Evolutionary conservation across 2,888 invertebrate genomes (phyloP), one percentile per base, ranked within the genome.

Genomic region (Orgyia antiqua): DNA sequence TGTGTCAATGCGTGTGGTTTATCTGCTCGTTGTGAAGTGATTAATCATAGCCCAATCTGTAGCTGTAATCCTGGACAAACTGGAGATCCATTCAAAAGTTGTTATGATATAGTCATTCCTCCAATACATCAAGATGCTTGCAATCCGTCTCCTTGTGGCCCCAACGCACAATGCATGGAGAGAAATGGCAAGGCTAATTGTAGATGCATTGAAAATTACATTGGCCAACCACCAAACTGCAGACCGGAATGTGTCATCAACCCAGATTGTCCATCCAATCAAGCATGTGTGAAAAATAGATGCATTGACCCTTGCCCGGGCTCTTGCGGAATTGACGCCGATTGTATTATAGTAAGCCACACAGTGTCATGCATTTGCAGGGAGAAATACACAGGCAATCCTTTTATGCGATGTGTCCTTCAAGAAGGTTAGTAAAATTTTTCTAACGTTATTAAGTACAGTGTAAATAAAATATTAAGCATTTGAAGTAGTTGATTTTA

Each of bases 11-110:
- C 93, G 15, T 95, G 95, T 68, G 95, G 95, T 6, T 75, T 89
- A 11, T 90, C 89, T 33, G 94, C 95, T 1, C 79, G 90, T 19
- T 96, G 96, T 68, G 91, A 92, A 53, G 94, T 95, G 1, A 90
- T 94, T 17, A 94, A 94, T 65, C 95, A 96, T 62, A 94, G 94
- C 64, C 95, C 95, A 8, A 92, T 95, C 36, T 96, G 96, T 64
- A 93, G 91, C 45, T 96, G 96, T 61, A 92, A 92, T 33, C 73
- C 89, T 10, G 92, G 91, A 10, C 91, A 92, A 69, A 90, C 91
- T 12, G 94, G 94, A 20, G 94, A 94, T 89, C 94, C 94, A 29
- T 93, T 94, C 75, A 90, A 90, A 63, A 90, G 91, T 48, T 93
- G 93, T 61, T 87, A 89, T 40, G 89, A 90, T 47, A 76, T 90